Evolutionary conservation across 2,888 invertebrate genomes (phyloP).

Genomic region (Gnatocerus cornutus): DNA sequence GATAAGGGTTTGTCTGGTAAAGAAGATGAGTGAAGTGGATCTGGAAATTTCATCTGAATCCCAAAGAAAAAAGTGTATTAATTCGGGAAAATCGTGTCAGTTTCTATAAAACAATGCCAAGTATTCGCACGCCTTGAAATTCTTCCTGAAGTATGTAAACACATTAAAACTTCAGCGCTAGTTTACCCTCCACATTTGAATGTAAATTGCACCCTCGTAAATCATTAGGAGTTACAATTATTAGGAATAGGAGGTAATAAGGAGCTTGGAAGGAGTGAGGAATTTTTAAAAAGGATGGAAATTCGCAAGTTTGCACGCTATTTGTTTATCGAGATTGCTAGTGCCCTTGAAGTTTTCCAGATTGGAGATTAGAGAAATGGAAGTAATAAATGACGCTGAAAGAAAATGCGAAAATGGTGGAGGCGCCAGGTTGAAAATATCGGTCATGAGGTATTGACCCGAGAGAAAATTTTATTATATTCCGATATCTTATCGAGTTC

Average conservation of each 20-base stretch:
- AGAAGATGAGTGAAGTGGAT: not conserved
- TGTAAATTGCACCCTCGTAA: constrained; percentile 12
- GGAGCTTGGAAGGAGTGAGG: too few relatives aligned
- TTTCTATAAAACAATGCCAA: not conserved
- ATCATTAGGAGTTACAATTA: constrained; percentile 15
- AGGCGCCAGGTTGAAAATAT: too few relatives aligned
- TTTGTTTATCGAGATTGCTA: too few relatives aligned
- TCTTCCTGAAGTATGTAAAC: constrained; percentile 15
- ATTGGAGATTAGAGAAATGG: too few relatives aligned
- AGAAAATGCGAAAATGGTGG: too few relatives aligned
- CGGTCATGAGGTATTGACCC: too few relatives aligned
- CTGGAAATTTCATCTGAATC: not conserved
- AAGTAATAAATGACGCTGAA: too few relatives aligned
- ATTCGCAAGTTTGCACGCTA: too few relatives aligned
- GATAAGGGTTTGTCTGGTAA: not conserved
- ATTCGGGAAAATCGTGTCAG: not conserved
- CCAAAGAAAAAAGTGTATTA: not conserved
- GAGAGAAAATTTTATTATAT: too few relatives aligned
- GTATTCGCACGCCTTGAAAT: not conserved
- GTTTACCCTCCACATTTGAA: constrained; percentile 8
- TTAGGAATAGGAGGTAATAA: not conserved
- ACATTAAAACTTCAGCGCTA: constrained; percentile 11
- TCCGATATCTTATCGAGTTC: too few relatives aligned
- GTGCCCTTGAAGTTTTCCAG: too few relatives aligned
- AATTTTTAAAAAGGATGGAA: too few relatives aligned